Evolutionary conservation across 2,888 invertebrate genomes (phyloP).

Genomic region (Amphimallon solstitiale): DNA sequence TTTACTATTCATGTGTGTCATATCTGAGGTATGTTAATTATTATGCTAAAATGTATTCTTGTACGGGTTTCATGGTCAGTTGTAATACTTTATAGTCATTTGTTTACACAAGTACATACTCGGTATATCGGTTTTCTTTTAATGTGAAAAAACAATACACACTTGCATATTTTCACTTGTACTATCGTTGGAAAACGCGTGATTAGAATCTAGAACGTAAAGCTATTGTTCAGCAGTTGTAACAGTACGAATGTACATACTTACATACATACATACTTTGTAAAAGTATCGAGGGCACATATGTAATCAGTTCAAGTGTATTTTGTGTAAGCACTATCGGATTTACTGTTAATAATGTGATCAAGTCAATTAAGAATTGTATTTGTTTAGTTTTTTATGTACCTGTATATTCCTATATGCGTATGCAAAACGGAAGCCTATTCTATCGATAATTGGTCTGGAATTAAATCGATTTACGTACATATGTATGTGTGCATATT

Average conservation of each 20-base stretch:
- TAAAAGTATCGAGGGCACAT: too few species aligned
- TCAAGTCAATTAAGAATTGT: background rate
- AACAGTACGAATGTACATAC: background rate
- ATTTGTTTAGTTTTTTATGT: background rate
- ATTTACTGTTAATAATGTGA: background rate
- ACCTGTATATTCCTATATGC: background rate
- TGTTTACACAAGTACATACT: constrained; percentile 19
- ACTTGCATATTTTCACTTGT: background rate
- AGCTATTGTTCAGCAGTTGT: constrained; percentile 14
- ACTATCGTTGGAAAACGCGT: constrained; percentile 9
- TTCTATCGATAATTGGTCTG: too few species aligned
- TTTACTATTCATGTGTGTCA: constrained; percentile 7
- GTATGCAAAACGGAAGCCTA: background rate
- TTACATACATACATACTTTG: too few species aligned
- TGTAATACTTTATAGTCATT: constrained; percentile 12
- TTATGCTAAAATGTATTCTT: constrained; percentile 3
- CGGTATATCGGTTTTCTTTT: constrained; percentile 1
- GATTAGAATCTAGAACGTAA: constrained; percentile 14
- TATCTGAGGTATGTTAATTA: constrained; percentile 12
- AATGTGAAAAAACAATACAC: constrained; percentile 4
- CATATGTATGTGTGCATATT: too few species aligned
- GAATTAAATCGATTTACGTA: too few species aligned
- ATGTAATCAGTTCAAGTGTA: too few species aligned
- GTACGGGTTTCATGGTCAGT: constrained; percentile 24
- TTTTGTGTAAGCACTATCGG: background rate